Base-by-base conservation (phyloP, 2,113 vertebrate genomes). In the Oncorhynchus nerka region DNA sequence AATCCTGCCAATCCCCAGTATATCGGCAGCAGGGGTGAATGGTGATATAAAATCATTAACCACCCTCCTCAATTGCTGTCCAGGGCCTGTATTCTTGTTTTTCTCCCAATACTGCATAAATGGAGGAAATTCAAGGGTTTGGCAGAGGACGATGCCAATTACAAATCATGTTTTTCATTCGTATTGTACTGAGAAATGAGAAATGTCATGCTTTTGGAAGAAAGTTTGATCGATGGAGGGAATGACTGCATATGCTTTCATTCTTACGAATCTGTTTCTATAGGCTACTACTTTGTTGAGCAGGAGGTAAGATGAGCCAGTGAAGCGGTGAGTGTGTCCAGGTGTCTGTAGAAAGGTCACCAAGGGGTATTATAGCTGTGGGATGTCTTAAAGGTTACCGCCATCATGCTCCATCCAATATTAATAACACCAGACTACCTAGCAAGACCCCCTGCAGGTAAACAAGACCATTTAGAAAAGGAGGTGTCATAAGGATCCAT, bases 301-400 rank as follows among this genome's bases (percentile, higher is more conserved):
- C 71, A 74, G 65, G 74, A 71, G 71, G 79, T 79, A 80, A 66
- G 26, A 75, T 62, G 30, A 69, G 51, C 45, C 69, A 76, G 57
- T 75, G 59, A 76, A 78, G 74, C 24, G 84, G 68, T 57, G 62
- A 85, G 79, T 86, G 74, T 48, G 16, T 75, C 68, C 75, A 83
- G 82, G 79, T 71, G 55, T 74, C 74, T 76, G 59, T 78, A 76
- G 73, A 84, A 90, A 93, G 88, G 91, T 90, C 90, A 88, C 39
- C 65, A 28, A 80, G 77, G 83, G 84, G 75, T 71, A 74, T 73
- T 59, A 75, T 72, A 84, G 82, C 84, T 72, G 79, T 76, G 77
- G 84, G 84, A 89, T 73, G 70, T 82, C 74, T 83, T 89, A 91
- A 92, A 93, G 91, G 91, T 92, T 89, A 88, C 76, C 71, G 79